Base-by-base conservation (phyloP, 2,797 vertebrate species). In the Acipenser ruthenus region DNA sequence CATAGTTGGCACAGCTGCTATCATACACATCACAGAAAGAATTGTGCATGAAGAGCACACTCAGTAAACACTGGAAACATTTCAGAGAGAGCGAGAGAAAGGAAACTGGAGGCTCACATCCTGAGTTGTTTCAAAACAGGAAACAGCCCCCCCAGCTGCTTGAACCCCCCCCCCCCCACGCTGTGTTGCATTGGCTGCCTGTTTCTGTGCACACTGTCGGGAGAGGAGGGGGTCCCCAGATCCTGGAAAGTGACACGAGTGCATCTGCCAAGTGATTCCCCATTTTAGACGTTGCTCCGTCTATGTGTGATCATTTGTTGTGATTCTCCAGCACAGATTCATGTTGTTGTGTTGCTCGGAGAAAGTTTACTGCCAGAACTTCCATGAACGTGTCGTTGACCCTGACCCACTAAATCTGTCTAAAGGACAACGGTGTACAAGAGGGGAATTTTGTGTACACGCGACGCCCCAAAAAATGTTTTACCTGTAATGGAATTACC, bases 121-220 rank as follows among this genome's bases (percentile, higher is more conserved):
- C 87, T 85, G 83, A 77, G 76, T 82, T 75, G 73, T 80, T 81
- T 72, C 78, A 83, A 80, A 88, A 89, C 87, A 86, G 88, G 86
- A 89, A 87, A 75, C 75, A 71, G 51, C 62, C 65, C 72, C 70
- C 68, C 67, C 71, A 70, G 23, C 60, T 49, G 70, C 67, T 60
- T 65, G 70, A 69, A 69, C 66, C n/a, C n/a, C n/a, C n/a, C n/a
- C 23, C 23, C 23, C 23, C 23, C 23, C 2, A 2, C 23, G 23
- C 23, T 37, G 23, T 37, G 3, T 55, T 55, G 3, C 52, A 55
- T 55, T n/a, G 9, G 52, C 52, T 55, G 52, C 52, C n/a, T 55
- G 52, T 55, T 55, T 4, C 9, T 55, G 52, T n/a, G 23, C 23
- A 37, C 23, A 23, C 4, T 37, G 23, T 37, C n/a, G 52, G 52